phyloP scores from a whole-genome alignment of 2,888 invertebrate species.

The Megamerina dolium region DNA sequence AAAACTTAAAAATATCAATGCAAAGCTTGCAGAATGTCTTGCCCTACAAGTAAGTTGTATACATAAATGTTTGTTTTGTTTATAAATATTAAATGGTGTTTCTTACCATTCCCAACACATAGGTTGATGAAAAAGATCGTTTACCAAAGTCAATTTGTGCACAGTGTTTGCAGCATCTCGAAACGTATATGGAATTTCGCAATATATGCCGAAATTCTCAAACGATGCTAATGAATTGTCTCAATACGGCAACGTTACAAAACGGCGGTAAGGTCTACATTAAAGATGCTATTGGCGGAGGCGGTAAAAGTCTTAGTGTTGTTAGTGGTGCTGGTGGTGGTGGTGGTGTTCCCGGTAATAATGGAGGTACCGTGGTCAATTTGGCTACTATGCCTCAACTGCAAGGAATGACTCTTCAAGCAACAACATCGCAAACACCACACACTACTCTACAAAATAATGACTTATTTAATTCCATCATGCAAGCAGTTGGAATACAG shows the following conservation, averaged over 20 bases:
- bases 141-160: conserved; percentile 64
- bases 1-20: conserved; percentile 57
- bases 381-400: too few relatives aligned
- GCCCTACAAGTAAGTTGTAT: conserved; percentile 36
- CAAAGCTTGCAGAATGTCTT: conserved; percentile 61
- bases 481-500: conserved; percentile 48
- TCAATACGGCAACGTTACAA: conserved; percentile 57
- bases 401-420: not conserved
- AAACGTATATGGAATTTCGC: conserved; percentile 58
- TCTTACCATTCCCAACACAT: not conserved
- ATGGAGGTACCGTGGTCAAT: too few relatives aligned
- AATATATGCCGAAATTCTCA: conserved; percentile 61
- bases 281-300: conserved; percentile 50
- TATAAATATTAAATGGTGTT: conserved; percentile 6
- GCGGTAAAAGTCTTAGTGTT: conserved; percentile 36
- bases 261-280: conserved; percentile 61
- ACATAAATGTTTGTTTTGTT: not conserved
- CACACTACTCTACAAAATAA: conserved; percentile 18
- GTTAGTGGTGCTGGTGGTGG: conserved; percentile 13
- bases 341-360: not conserved
- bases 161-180: conserved; percentile 58
- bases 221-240: conserved; percentile 61
- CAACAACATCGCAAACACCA: not conserved
- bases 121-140: conserved; percentile 64
- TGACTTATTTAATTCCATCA: conserved; percentile 46